phyloP scores from a whole-genome alignment of 2,888 invertebrate species.

The Drosophila algonquin region DNA sequence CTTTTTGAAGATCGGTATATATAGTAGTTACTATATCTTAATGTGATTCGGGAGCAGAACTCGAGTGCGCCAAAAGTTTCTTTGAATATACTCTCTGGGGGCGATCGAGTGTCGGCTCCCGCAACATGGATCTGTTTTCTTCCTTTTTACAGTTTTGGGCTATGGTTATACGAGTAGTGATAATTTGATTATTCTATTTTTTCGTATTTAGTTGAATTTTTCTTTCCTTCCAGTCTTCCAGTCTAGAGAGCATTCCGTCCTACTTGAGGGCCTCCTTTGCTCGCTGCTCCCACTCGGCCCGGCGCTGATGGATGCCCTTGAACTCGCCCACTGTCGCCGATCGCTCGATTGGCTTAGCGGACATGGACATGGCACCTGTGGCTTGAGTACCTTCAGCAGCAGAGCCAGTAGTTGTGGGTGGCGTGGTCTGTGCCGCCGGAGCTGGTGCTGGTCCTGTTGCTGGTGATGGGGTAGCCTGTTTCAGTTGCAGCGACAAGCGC shows the following conservation, averaged over 20 bases:
- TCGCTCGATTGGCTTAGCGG: constrained; percentile 76
- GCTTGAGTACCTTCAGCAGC: constrained; percentile 33
- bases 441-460: constrained; percentile 34
- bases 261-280: constrained; percentile 87
- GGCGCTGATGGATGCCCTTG: constrained; percentile 90
- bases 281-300: constrained; percentile 91
- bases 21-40: constrained; percentile 19
- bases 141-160: constrained; percentile 14
- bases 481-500: constrained; percentile 64
- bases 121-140: constrained; percentile 6
- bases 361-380: constrained; percentile 38
- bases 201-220: constrained; percentile 18
- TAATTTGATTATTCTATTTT: constrained; percentile 26
- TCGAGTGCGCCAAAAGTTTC: constrained; percentile 50
- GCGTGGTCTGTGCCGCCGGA: constrained; percentile 55
- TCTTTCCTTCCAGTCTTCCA: constrained; percentile 11
- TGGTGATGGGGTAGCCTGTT: constrained; percentile 39
- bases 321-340: constrained; percentile 84
- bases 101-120: constrained; percentile 18
- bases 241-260: constrained; percentile 12
- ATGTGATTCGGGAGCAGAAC: constrained; percentile 14
- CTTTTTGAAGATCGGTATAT: constrained; percentile 63
- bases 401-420: constrained; percentile 37
- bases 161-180: constrained; percentile 18
- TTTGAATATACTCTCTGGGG: constrained; percentile 58